Conservation (phyloP, 2,797 vertebrate species). For the Dromococcyx pavoninus region DNA sequence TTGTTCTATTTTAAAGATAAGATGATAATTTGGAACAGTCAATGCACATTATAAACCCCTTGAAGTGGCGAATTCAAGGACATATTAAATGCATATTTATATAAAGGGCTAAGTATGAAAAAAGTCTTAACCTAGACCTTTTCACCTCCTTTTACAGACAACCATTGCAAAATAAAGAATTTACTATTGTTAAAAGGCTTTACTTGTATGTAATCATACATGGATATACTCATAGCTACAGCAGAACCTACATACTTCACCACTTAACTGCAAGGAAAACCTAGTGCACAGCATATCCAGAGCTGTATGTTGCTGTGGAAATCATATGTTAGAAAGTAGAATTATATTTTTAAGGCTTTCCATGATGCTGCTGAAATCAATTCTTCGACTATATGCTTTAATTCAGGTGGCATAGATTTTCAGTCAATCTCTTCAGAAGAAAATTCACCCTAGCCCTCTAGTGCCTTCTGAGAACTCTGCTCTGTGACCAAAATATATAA, state of each 20-base stretch:
- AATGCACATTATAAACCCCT: background rate
- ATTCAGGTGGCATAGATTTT: background rate
- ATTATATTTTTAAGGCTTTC: background rate
- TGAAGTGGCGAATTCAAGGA: background rate
- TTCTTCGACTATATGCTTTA: background rate
- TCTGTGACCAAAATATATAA: background rate
- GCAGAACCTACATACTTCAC: background rate
- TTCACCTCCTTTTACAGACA: background rate
- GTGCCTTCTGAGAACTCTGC: background rate
- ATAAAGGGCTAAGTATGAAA: background rate
- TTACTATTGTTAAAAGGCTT: background rate
- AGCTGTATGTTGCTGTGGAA: background rate
- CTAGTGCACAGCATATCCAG: background rate
- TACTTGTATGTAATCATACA: background rate
- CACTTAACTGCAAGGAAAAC: background rate
- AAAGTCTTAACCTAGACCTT: background rate
- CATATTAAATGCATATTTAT: background rate
- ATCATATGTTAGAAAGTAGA: background rate
- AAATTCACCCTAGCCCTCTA: background rate
- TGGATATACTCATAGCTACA: background rate
- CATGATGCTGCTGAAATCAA: background rate
- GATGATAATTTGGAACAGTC: background rate
- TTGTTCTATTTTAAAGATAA: background rate
- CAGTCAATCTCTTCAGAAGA: background rate
- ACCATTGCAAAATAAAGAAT: background rate